A percentile compares a stretch with the other conserved stretches of the same genome.
Evolutionary conservation across 2,797 vertebrate species (phyloP).

Genomic region (Enteromius viviparus): DNA sequence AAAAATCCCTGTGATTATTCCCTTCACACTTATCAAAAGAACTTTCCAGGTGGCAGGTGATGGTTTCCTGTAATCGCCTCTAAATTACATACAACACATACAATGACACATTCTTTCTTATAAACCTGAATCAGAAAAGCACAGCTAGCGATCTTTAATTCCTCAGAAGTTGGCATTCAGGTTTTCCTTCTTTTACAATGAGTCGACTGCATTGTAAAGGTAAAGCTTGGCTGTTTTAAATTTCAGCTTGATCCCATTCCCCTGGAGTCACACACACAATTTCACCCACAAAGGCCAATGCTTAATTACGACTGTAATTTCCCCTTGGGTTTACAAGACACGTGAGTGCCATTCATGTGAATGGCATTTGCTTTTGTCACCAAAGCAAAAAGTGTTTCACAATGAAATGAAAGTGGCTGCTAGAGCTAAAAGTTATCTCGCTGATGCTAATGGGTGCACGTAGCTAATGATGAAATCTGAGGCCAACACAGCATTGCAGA

Average conservation of each 20-base stretch:
- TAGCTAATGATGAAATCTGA: slow-evolving; percentile 71
- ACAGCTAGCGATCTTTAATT: slow-evolving; percentile 13
- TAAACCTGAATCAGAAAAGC: slow-evolving; percentile 22
- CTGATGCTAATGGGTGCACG: slow-evolving; percentile 67
- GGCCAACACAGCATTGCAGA: slow-evolving; percentile 63
- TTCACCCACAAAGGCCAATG: slow-evolving; percentile 63
- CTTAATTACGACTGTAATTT: slow-evolving; percentile 62
- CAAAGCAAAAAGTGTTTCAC: slow-evolving; percentile 55
- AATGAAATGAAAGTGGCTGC: slow-evolving; percentile 54
- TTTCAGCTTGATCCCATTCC: slow-evolving; percentile 34
- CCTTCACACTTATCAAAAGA: not conserved
- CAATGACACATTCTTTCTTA: not conserved
- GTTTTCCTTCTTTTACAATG: not conserved
- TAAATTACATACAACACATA: not conserved
- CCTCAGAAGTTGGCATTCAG: slow-evolving; percentile 31
- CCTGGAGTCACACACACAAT: slow-evolving; percentile 53
- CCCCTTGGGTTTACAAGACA: slow-evolving; percentile 57
- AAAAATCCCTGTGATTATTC: not conserved
- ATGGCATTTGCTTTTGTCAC: slow-evolving; percentile 49
- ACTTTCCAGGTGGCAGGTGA: not conserved
- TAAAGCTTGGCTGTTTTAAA: slow-evolving; percentile 25
- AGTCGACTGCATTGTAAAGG: slow-evolving; percentile 11
- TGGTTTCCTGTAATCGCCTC: slow-evolving; percentile 20
- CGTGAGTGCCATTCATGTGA: slow-evolving; percentile 63
- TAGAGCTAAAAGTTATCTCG: slow-evolving; percentile 62